phyloP scores from a whole-genome alignment of 2,888 invertebrate genomes.

The Drosophila setosimentum region DNA sequence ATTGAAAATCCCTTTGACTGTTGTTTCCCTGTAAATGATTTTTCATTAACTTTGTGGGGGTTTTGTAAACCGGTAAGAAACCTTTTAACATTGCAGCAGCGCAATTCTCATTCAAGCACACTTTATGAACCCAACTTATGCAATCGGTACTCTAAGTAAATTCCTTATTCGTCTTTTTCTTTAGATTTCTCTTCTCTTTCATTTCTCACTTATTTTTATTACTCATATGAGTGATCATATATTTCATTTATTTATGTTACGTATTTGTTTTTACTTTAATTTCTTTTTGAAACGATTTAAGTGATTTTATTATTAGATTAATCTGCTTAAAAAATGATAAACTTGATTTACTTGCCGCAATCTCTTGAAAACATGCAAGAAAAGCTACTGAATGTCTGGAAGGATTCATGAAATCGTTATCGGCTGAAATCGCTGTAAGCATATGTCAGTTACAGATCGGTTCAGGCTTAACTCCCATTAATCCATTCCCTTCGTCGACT shows the following conservation, averaged over 20 bases:
- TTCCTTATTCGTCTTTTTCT: no score
- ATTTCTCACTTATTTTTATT: background rate
- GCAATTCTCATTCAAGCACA: background rate
- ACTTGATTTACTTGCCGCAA: background rate
- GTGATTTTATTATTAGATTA: background rate
- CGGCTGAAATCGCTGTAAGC: background rate
- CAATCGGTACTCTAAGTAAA: background rate
- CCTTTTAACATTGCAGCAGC: background rate
- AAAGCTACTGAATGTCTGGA: background rate
- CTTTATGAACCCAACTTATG: background rate
- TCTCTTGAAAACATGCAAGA: background rate
- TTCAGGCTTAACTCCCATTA: background rate
- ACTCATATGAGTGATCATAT: background rate
- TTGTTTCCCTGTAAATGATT: background rate
- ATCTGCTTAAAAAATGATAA: background rate
- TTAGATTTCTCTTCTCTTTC: no score
- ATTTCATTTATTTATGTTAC: background rate
- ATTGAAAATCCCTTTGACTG: conserved; percentile 21
- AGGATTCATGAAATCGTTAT: background rate
- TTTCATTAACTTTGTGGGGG: background rate
- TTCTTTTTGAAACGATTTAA: background rate
- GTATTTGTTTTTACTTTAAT: background rate
- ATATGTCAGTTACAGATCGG: conserved; percentile 3
- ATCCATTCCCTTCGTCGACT: background rate
- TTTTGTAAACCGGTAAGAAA: background rate